Conservation (phyloP, 2,888 invertebrate species). For the Archips crataeganus region DNA sequence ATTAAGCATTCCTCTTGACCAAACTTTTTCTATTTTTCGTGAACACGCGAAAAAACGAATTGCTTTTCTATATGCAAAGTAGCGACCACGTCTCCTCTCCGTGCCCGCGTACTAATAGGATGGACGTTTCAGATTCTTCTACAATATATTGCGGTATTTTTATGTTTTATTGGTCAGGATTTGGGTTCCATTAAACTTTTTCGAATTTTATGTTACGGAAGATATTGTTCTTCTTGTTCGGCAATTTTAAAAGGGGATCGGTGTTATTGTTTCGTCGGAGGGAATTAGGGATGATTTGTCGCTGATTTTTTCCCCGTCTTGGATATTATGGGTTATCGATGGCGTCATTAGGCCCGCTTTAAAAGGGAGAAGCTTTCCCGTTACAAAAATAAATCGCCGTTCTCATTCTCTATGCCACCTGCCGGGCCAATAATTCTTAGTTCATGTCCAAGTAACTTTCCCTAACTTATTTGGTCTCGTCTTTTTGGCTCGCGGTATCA, state of each 20-base stretch:
- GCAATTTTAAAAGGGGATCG: slow-evolving; percentile 49
- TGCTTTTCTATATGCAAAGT: slow-evolving; percentile 79
- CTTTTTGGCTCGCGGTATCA: slow-evolving; percentile 38
- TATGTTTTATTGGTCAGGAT: slow-evolving; percentile 48
- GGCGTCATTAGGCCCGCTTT: slow-evolving; percentile 40
- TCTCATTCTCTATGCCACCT: slow-evolving; percentile 23
- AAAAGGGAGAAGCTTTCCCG: slow-evolving; percentile 16
- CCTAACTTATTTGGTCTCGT: slow-evolving; percentile 35
- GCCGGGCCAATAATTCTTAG: slow-evolving; percentile 35
- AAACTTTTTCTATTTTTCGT: slow-evolving; percentile 39
- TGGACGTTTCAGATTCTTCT: slow-evolving; percentile 51
- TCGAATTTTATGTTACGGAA: slow-evolving; percentile 49
- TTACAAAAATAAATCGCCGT: slow-evolving; percentile 20
- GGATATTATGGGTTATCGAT: slow-evolving; percentile 39
- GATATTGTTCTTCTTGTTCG: slow-evolving; percentile 51
- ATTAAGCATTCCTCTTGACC: slow-evolving; percentile 22
- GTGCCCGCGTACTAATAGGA: slow-evolving; percentile 74
- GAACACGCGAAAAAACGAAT: slow-evolving; percentile 57
- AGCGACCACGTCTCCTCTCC: slow-evolving; percentile 51
- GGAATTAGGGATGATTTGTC: slow-evolving; percentile 43
- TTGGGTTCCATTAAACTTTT: slow-evolving; percentile 48
- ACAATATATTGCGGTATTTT: slow-evolving; percentile 47
- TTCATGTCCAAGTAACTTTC: slow-evolving; percentile 30
- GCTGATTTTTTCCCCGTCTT: slow-evolving; percentile 38
- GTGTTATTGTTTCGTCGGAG: slow-evolving; percentile 53